Base-by-base conservation (phyloP, 1,140 invertebrate species). In the Brachystomella parvula region DNA sequence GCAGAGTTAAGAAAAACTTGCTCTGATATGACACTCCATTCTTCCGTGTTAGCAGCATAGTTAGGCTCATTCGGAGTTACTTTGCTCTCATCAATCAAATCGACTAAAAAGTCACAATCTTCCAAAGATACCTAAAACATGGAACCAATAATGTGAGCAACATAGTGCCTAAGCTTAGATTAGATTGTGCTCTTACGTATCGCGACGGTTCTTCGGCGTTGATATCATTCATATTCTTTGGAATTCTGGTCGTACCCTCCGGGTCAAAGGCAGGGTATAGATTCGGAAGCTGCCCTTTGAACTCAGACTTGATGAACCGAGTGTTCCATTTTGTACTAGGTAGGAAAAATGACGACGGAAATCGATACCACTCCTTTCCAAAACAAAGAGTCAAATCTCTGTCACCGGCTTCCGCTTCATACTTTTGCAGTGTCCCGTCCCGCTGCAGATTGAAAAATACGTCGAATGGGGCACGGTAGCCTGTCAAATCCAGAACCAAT, bases 311-410 rank as follows among this genome's bases (percentile, higher is more conserved):
- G 1, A 99, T 79, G 77, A 97, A 98, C 66, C 87, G 85, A 28
- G 98, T 78, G 68, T 86, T 84, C 85, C 92, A 89, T 56, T 85
- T 85, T 49, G 85, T 82, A 33, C 82, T 81, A 2, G 95, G 93
- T n/a, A 99, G 82, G 76, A 98, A 97, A 81, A 98, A 99, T 64
- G 89, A 92, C 32, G 88, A 89, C 0, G 96, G 95, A 77, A 90
- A 99, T 44, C 96, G 82, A 78, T 99, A 85, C 96, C 96, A 99
- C 75, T 99, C 96, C 82, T 98, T 98, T 17, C 94, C 96, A 72
- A 94, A 84, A 78, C 96, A 99, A 9, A 99, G 84, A 71, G 90
- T 90, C 2, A 89, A 84, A 61, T 85, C 79, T 62, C 83, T 80
- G n/a, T 82, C 77, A 83, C 78, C 59, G 86, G 53, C 26, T n/a